phyloP scores from a whole-genome alignment of 2,797 vertebrate genomes.

The Oryzias dopingdopingensis region DNA sequence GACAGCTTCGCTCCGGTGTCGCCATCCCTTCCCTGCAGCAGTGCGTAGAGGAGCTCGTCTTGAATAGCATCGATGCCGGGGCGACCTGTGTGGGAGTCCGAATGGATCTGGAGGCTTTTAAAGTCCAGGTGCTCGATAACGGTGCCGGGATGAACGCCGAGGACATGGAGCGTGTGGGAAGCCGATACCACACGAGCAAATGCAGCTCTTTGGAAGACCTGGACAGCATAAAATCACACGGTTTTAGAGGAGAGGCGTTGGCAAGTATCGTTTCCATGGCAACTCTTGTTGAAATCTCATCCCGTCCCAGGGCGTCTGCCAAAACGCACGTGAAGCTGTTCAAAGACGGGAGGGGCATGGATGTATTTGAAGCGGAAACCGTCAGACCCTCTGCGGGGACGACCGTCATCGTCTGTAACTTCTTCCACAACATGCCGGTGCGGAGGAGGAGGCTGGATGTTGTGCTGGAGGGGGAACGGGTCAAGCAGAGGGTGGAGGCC shows the following conservation, averaged over 20 bases:
- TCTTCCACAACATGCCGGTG: conserved; percentile 92
- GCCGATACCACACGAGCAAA: conserved; percentile 89
- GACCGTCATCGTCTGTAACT: conserved; percentile 85
- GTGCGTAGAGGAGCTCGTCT: conserved; percentile 90
- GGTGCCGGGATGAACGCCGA: conserved; percentile 83
- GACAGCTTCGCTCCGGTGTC: conserved; percentile 87
- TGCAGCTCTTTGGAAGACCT: conserved; percentile 84
- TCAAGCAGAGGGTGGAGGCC: conserved; percentile 88
- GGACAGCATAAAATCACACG: conserved; percentile 83
- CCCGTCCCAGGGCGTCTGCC: conserved; percentile 76
- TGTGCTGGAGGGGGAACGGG: conserved; percentile 86
- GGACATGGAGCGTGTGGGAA: conserved; percentile 82
- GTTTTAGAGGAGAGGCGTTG: conserved; percentile 93
- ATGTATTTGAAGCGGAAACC: conserved; percentile 80
- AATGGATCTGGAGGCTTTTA: conserved; percentile 87
- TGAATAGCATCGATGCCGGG: conserved; percentile 91
- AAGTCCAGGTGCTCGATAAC: conserved; percentile 93
- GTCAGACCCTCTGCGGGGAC: conserved; percentile 87
- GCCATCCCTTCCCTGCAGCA: conserved; percentile 86
- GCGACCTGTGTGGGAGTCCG: conserved; percentile 89
- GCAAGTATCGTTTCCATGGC: conserved; percentile 86
- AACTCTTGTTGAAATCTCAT: conserved; percentile 87
- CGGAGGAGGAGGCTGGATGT: conserved; percentile 86
- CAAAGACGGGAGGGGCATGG: conserved; percentile 79
- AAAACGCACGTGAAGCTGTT: conserved; percentile 88